Conservation (phyloP, 1,140 invertebrate genomes). For the Sipha flava region DNA sequence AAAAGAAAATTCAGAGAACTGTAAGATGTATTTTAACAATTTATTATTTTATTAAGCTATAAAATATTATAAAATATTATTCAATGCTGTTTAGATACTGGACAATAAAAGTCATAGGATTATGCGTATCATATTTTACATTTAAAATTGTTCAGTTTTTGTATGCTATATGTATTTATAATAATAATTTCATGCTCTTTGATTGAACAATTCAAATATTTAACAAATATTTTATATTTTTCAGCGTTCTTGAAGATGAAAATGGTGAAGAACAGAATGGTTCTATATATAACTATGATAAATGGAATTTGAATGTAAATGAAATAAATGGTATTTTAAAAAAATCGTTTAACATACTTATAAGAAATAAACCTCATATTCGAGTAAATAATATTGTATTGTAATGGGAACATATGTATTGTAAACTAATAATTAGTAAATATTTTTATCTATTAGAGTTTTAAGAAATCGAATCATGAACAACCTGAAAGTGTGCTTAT, state of each 20-base stretch:
- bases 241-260: background rate
- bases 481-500: background rate
- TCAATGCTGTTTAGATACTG: no score
- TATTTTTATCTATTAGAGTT: background rate
- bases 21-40: background rate
- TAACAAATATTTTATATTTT: background rate
- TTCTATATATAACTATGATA: background rate
- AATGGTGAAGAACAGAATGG: background rate
- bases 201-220: no score
- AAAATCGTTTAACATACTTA: background rate
- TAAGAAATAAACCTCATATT: slow-evolving; percentile 12
- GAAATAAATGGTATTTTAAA: background rate
- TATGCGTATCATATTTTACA: no score
- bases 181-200: no score
- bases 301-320: background rate
- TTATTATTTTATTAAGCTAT: background rate
- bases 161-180: no score
- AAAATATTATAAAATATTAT: background rate
- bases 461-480: background rate
- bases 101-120: no score
- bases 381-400: background rate
- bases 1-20: slow-evolving; percentile 1
- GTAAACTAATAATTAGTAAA: no score
- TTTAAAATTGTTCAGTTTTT: no score
- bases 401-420: background rate